phyloP scores from a whole-genome alignment of 2,888 invertebrate genomes.

The Hirtodrosophila trivittata region DNA sequence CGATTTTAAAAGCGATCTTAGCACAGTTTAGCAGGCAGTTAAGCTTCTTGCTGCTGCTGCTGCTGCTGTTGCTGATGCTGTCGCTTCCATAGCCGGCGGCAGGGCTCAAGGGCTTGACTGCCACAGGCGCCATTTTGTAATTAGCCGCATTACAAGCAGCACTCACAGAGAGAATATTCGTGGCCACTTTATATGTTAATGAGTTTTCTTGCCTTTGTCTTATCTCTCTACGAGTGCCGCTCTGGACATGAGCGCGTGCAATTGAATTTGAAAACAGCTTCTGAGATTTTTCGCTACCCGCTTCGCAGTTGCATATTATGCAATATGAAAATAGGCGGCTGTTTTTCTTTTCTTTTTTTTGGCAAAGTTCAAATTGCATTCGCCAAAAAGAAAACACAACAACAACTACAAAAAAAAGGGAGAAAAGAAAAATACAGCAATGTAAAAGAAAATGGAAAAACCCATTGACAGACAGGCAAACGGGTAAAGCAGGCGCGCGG shows the following conservation, averaged over 20 bases:
- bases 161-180: constrained; percentile 55
- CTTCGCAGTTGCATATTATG: constrained; percentile 45
- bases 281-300: constrained; percentile 9
- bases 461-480: constrained; percentile 46
- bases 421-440: constrained; percentile 32
- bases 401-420: constrained; percentile 11
- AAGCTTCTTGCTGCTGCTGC: constrained; percentile 29
- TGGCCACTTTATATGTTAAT: constrained; percentile 77
- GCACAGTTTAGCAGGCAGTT: constrained; percentile 53
- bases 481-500: constrained; percentile 2
- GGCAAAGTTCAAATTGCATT: constrained; percentile 72
- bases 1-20: constrained; percentile 58
- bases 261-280: constrained; percentile 71
- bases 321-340: constrained; percentile 46
- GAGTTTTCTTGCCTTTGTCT: constrained; percentile 66
- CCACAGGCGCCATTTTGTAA: constrained; percentile 60
- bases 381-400: constrained; percentile 40
- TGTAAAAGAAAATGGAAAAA: constrained; percentile 45
- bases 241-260: constrained; percentile 53
- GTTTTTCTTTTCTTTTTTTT: constrained; percentile 27
- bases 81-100: constrained; percentile 16
- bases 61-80: constrained; percentile 9
- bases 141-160: constrained; percentile 66
- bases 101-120: constrained; percentile 16
- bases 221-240: constrained; percentile 20